Evolutionary conservation across 2,113 vertebrate species (phyloP).

Genomic region (Aphelocoma coerulescens): DNA sequence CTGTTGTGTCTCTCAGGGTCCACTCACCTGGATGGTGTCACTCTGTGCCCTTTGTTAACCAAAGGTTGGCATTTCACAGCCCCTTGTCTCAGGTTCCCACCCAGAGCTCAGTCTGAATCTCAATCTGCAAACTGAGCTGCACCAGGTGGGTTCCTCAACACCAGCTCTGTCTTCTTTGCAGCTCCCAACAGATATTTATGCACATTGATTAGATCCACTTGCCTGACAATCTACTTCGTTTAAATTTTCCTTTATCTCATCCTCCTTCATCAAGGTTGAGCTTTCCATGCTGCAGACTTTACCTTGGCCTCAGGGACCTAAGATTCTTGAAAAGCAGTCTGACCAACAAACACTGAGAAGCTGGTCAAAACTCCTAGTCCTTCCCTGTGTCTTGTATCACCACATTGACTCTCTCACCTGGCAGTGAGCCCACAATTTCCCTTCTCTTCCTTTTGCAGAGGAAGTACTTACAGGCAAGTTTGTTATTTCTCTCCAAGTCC

Average conservation of each 20-base stretch:
- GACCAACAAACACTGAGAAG: neutral
- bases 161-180: neutral
- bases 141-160: neutral
- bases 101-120: neutral
- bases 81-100: neutral
- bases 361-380: neutral
- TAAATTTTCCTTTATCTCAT: neutral
- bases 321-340: neutral
- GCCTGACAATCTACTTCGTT: neutral
- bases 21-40: neutral
- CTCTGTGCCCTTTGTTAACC: neutral
- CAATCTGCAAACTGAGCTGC: neutral
- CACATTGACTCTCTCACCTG: too few species aligned
- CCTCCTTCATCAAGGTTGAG: neutral
- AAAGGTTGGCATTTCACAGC: accelerated
- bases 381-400: neutral
- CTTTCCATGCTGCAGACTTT: neutral
- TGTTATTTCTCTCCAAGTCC: neutral
- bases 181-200: neutral
- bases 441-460: neutral
- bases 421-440: neutral
- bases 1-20: neutral
- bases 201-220: too few species aligned
- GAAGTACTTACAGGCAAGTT: neutral
- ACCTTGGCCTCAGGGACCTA: neutral